Evolutionary conservation across 1,140 invertebrate species (phyloP), one percentile per base, ranked within the genome.

Genomic region (Panulirus ornatus): DNA sequence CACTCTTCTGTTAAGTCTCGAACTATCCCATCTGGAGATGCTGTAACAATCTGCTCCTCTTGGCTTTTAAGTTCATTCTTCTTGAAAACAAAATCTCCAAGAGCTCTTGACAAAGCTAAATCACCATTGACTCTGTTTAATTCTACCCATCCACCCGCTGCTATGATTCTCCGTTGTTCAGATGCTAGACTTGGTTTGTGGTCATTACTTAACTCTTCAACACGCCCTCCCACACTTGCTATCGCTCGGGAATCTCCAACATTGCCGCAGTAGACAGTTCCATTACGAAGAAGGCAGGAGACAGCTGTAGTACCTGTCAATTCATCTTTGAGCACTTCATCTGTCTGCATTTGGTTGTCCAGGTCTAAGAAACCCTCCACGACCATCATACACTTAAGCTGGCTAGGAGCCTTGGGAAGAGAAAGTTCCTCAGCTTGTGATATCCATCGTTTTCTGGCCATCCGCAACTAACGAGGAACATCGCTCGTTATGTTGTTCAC

Each of bases 31-130:
- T 99, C 99, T 1, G 99, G 99, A 93, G 96, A 97, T 2, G 98
- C 98, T 94, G 98, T 99, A 44, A 99, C 98, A 93, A 99, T 99
- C 95, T 99, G 99, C 93, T 99, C 97, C 94, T 99, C 96, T 6
- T 97, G 94, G 81, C 95, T 95, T 94, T 98, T 97, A 81, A 95
- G 95, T 40, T 96, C 95, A 94, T 99, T 99, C 92, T 96, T 95
- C 94, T 99, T 99, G 94, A 99, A 99, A 78, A 97, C 96, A 95
- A 99, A 99, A 94, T 99, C 99, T 0, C 99, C 99, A 0, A 99
- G 95, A 14, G 99, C 99, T 91, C 99, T 95, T 1, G 98, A 99
- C 27, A 99, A 94, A 9, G 99, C 99, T 83, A 99, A 95, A 94
- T 99, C 99, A 78, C 99, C 98, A 95, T 99, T 99, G 0, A 99